Evolutionary conservation across 2,888 invertebrate genomes (phyloP).

Genomic region (Endotricha flammealis): DNA sequence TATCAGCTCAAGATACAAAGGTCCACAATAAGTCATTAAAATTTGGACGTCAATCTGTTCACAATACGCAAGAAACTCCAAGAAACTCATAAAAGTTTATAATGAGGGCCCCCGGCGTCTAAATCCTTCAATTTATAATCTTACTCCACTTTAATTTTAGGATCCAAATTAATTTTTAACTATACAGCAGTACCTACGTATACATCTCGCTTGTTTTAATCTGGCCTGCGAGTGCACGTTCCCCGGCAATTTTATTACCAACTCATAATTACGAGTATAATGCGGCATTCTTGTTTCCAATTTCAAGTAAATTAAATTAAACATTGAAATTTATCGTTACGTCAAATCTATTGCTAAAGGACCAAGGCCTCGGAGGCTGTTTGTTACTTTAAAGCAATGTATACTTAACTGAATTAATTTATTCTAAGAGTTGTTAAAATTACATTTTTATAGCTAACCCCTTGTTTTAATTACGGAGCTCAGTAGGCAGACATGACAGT

Average conservation of each 20-base stretch:
- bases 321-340: constrained; percentile 5
- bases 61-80: constrained; percentile 36
- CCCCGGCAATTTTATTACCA: constrained; percentile 7
- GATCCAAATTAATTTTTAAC: constrained; percentile 10
- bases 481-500: no score
- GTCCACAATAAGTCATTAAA: constrained; percentile 41
- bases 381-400: not conserved
- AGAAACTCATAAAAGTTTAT: constrained; percentile 55
- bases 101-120: constrained; percentile 39
- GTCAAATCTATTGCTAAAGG: constrained; percentile 8
- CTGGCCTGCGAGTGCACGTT: not conserved
- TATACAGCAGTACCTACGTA: constrained; percentile 3
- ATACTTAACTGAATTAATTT: not conserved
- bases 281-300: constrained; percentile 10
- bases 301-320: constrained; percentile 9
- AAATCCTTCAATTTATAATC: constrained; percentile 45
- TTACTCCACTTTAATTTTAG: constrained; percentile 16
- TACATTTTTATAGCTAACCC: not conserved
- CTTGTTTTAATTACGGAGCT: not conserved
- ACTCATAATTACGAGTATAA: constrained; percentile 7
- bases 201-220: constrained; percentile 5
- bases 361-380: not conserved
- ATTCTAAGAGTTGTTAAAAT: not conserved
- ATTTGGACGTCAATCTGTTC: constrained; percentile 40
- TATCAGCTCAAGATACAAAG: constrained; percentile 15